Conservation (phyloP, 2,113 vertebrate species). For the Corapipo altera region DNA sequence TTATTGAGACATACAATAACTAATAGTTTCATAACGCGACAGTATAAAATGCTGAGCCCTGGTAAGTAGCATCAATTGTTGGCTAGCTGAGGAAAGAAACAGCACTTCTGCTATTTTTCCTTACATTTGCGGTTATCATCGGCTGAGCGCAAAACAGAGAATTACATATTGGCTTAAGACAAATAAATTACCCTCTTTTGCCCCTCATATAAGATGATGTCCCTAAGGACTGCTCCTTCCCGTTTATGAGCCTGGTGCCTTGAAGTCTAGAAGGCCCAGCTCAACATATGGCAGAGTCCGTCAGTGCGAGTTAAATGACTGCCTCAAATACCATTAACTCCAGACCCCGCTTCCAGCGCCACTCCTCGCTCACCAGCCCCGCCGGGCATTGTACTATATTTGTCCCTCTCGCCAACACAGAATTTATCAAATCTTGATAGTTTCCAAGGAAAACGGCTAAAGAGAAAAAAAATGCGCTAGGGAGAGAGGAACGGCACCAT, state of each 20-base stretch:
- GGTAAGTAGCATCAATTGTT: background rate
- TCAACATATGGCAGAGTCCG: slow-evolving; percentile 16
- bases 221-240: slow-evolving; percentile 29
- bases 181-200: background rate
- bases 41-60: background rate
- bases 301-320: background rate
- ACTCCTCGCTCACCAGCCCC: background rate
- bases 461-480: background rate
- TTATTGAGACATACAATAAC: background rate
- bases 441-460: background rate
- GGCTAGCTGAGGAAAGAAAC: background rate
- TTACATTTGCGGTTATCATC: background rate
- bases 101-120: background rate
- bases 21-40: background rate
- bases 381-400: background rate
- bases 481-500: background rate
- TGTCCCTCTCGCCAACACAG: background rate
- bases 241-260: slow-evolving; percentile 25
- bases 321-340: slow-evolving; percentile 9
- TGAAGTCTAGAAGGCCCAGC: slow-evolving; percentile 22
- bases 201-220: background rate
- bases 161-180: background rate
- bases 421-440: background rate
- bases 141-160: background rate
- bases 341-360: background rate